Conservation (phyloP, 2,113 vertebrate genomes). For the Phoxinus phoxinus region DNA sequence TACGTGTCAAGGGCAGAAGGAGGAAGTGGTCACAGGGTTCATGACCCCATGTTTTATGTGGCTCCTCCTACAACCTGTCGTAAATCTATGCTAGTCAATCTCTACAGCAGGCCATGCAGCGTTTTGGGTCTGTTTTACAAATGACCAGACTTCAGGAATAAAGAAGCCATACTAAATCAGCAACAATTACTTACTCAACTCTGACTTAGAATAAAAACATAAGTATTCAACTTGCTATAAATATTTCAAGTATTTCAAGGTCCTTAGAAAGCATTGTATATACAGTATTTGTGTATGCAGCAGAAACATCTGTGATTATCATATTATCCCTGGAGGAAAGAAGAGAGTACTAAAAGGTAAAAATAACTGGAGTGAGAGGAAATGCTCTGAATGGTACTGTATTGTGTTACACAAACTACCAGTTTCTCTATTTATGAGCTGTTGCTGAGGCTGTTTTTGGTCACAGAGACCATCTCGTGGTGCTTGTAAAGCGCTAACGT, state of each 20-base stretch:
- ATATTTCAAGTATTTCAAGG: background rate
- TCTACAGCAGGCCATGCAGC: background rate
- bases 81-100: constrained; percentile 22
- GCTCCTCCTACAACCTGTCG: constrained; percentile 24
- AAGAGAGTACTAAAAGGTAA: background rate
- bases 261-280: background rate
- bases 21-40: constrained; percentile 6
- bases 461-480: constrained; percentile 8
- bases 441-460: constrained; percentile 11
- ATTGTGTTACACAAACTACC: constrained; percentile 11
- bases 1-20: background rate
- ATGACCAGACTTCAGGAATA: background rate
- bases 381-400: constrained; percentile 7
- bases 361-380: constrained; percentile 8
- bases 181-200: background rate
- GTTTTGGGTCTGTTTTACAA: background rate
- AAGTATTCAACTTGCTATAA: background rate
- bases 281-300: background rate
- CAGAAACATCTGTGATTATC: constrained; percentile 17
- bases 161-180: background rate
- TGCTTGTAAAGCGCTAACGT: constrained; percentile 27
- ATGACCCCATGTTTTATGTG: constrained; percentile 16
- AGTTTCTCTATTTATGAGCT: constrained; percentile 30
- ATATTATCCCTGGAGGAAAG: constrained; percentile 16
- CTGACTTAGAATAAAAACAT: background rate